A percentile compares a stretch with the other conserved stretches of the same genome.
These are phyloP conservation scores for Amazona vittata DNA, from an alignment of 2,113 vertebrate genomes.

Conservation along the genomic window DNA sequence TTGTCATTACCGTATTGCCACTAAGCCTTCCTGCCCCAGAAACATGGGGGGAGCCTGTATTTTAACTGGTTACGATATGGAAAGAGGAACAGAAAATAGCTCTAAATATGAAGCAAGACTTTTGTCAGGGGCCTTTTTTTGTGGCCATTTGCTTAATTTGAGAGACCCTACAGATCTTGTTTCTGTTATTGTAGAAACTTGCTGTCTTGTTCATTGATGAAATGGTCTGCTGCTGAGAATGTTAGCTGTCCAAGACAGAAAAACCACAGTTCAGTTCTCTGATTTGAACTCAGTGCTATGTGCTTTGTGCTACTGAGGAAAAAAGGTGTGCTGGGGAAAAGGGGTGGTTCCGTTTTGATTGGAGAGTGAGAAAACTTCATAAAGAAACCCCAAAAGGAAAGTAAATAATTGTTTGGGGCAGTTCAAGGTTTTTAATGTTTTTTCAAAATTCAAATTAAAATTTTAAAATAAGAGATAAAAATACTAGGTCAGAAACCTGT, in stretches of 20 bases:
- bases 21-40: neutral
- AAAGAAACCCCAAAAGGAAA: neutral
- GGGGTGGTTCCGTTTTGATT: neutral
- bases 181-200: neutral
- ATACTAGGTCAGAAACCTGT: neutral
- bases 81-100: neutral
- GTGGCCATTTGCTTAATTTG: neutral
- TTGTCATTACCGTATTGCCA: neutral
- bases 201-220: neutral
- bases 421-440: neutral
- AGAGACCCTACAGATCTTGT: neutral
- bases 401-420: neutral
- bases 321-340: neutral
- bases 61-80: neutral
- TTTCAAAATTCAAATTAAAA: neutral
- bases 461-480: neutral
- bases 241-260: neutral
- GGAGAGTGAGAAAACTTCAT: neutral
- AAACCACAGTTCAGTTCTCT: neutral
- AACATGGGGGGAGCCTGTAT: neutral
- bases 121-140: neutral
- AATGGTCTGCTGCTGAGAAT: neutral
- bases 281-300: neutral
- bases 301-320: neutral
- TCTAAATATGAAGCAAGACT: neutral